Base-by-base conservation (phyloP, 2,113 vertebrate genomes). In the Cercocebus atys region DNA sequence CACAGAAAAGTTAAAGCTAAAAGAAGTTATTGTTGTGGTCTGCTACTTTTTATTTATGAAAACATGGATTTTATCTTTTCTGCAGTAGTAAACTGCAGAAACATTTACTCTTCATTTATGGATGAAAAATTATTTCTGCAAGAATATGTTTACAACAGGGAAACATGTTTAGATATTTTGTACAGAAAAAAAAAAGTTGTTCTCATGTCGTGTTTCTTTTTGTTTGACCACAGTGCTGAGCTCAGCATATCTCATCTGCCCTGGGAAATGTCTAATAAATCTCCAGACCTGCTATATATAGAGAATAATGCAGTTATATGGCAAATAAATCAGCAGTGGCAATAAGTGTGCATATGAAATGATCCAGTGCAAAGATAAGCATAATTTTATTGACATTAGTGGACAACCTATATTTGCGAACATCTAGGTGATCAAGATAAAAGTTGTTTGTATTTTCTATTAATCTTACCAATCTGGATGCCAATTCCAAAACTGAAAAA, bases 51-150 rank as follows among this genome's bases (percentile, higher is more conserved):
- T 70, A 83, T 91, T 93, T 85, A 72, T 88, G 22, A 75, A n/a
- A 64, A 50, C 8, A 43, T 70, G 6, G 11, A 72, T 96, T 88
- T 93, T n/a, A 70, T 88, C 35, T 76, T 84, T 35, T 61, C 20
- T 66, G 6, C 1, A 52, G 30, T 22, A 92, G 11, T 47, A 73
- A 82, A 79, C 20, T 27, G 13, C 32, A 92, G 87, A 92, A 86
- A 40, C 45, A 93, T 90, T 90, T 75, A 68, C 13, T 89, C 4
- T 88, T 93, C 52, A 47, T 86, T 94, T 95, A 61, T 57, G 30
- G 80, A n/a, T 89, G 79, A 43, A 61, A 94, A 97, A 86, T 86
- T 78, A 72, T 64, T 97, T 93, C 76, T 92, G 52, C 40, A 90
- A 45, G 4, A 27, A 76, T 78, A 90, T 95, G 92, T 89, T 92